Percentiles rank a stretch among this genome's conserved stretches.
phyloP scores from a whole-genome alignment of 2,888 invertebrate species.

The Melanotus villosus region DNA sequence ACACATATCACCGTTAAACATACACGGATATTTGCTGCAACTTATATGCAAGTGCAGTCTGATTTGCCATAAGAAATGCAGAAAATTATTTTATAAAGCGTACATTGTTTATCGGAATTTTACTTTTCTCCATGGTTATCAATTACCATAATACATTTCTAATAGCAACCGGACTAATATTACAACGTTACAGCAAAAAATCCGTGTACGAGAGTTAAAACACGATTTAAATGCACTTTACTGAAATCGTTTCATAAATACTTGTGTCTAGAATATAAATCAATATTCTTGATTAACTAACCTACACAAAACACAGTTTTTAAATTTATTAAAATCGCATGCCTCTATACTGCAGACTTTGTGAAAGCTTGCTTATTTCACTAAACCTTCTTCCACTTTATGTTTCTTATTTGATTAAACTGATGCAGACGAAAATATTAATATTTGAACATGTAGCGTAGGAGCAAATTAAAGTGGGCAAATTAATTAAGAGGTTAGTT shows the following conservation, averaged over 20 bases:
- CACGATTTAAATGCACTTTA: conserved; percentile 14
- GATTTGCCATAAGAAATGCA: too few species aligned
- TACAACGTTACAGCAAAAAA: neutral
- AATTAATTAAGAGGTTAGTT: conserved; percentile 14
- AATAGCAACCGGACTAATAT: too few species aligned
- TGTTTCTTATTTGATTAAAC: conserved; percentile 20
- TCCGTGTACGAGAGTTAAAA: neutral
- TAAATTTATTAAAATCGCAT: conserved; percentile 36
- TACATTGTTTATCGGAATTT: too few species aligned
- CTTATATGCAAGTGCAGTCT: too few species aligned
- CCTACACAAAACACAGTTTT: conserved; percentile 31
- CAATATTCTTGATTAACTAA: conserved; percentile 20
- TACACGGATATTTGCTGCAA: conserved; percentile 5
- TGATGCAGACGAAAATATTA: conserved; percentile 20
- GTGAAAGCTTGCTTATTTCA: conserved; percentile 34
- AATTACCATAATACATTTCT: too few species aligned
- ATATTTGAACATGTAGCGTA: conserved; percentile 20
- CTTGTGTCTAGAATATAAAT: neutral
- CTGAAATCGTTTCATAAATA: neutral
- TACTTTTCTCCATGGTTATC: too few species aligned
- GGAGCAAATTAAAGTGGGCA: conserved; percentile 32
- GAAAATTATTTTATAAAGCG: too few species aligned
- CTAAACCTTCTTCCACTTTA: conserved; percentile 20
- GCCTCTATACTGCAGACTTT: conserved; percentile 32
- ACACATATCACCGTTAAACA: conserved; percentile 14